These are phyloP conservation scores for Xenopus laevis DNA, from an alignment of 2,113 vertebrate species.

Conservation along the genomic window DNA sequence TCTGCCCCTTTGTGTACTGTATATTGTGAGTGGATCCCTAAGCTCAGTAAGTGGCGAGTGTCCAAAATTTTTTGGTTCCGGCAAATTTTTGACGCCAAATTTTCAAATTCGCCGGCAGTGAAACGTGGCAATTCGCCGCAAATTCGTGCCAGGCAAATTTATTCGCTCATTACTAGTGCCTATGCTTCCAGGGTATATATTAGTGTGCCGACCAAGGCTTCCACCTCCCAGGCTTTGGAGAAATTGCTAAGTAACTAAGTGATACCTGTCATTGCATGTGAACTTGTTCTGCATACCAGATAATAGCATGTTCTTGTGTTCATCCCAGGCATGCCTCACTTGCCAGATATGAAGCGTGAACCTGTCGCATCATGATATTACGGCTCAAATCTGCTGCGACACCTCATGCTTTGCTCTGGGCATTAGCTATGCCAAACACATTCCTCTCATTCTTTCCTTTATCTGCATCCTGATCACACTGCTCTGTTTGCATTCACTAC, in stretches of 20 bases:
- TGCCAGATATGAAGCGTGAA: slow-evolving; percentile 21
- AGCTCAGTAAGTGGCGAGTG: too few relatives aligned
- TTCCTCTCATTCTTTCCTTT: slow-evolving; percentile 5
- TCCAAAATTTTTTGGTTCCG: too few relatives aligned
- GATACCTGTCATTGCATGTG: slow-evolving; percentile 3
- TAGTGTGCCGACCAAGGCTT: neutral
- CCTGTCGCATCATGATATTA: neutral
- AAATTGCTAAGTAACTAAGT: slow-evolving; percentile 9
- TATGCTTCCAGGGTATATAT: neutral
- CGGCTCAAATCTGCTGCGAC: slow-evolving; percentile 7
- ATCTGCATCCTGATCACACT: neutral
- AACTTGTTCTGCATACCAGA: neutral
- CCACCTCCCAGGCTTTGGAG: too few relatives aligned
- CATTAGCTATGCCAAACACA: neutral
- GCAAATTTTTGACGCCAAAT: too few relatives aligned
- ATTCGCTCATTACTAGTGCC: too few relatives aligned
- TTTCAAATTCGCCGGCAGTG: too few relatives aligned
- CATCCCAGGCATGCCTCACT: neutral
- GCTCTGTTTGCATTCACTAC: neutral
- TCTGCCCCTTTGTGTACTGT: too few relatives aligned
- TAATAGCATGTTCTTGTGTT: neutral
- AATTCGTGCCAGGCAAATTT: too few relatives aligned
- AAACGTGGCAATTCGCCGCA: too few relatives aligned
- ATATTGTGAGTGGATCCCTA: too few relatives aligned
- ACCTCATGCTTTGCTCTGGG: neutral